Evolutionary conservation across 2,888 invertebrate species (phyloP).

Genomic region (Coenonympha arcania): DNA sequence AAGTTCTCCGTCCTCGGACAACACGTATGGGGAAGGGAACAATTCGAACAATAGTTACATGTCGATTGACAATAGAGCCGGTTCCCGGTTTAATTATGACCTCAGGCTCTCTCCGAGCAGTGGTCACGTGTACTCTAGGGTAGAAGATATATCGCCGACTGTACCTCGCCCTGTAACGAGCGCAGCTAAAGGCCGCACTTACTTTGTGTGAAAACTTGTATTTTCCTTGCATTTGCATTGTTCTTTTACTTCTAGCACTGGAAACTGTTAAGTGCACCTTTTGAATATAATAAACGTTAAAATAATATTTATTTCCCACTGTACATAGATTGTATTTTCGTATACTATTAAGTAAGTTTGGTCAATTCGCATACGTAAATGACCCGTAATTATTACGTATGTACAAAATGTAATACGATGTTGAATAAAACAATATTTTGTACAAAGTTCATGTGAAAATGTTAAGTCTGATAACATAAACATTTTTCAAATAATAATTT

Average conservation of each 20-base stretch:
- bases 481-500: slow-evolving; percentile 48
- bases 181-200: slow-evolving; percentile 63
- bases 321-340: slow-evolving; percentile 24
- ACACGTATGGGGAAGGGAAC: slow-evolving; percentile 78
- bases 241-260: slow-evolving; percentile 24
- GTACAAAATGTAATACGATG: slow-evolving; percentile 18
- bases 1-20: slow-evolving; percentile 74
- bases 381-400: slow-evolving; percentile 32
- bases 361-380: slow-evolving; percentile 66
- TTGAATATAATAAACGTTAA: slow-evolving; percentile 17
- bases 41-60: slow-evolving; percentile 80
- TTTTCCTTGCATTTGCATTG: slow-evolving; percentile 25
- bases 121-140: slow-evolving; percentile 72
- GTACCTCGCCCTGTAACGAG: slow-evolving; percentile 58
- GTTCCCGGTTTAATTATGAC: slow-evolving; percentile 74
- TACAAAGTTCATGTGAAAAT: slow-evolving; percentile 61
- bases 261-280: slow-evolving; percentile 22
- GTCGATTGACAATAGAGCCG: slow-evolving; percentile 76
- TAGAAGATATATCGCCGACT: slow-evolving; percentile 66
- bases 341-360: slow-evolving; percentile 33
- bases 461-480: slow-evolving; percentile 62
- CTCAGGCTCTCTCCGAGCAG: slow-evolving; percentile 68
- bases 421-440: slow-evolving; percentile 50
- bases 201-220: slow-evolving; percentile 55
- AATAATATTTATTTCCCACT: slow-evolving; percentile 18